A percentile compares a stretch with the other conserved stretches of the same genome.
These are phyloP conservation scores for Chaetura pelagica DNA, from an alignment of 2,113 vertebrate genomes.

Conservation along the genomic window DNA sequence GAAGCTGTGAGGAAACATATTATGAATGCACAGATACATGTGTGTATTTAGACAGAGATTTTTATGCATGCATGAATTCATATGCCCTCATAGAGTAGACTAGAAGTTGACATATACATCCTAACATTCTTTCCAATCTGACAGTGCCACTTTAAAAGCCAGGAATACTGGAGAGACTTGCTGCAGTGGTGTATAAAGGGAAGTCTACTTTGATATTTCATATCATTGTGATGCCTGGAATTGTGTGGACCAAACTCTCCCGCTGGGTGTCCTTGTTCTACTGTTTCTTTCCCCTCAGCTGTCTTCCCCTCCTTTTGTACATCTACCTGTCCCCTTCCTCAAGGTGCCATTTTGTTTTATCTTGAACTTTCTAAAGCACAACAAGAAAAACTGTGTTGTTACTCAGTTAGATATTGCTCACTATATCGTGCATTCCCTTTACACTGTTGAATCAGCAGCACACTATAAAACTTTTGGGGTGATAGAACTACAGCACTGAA, in stretches of 20 bases:
- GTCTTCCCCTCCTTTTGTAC: slow-evolving; percentile 49
- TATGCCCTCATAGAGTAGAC: not conserved
- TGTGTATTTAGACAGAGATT: not conserved
- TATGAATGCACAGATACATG: not conserved
- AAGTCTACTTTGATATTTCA: slow-evolving; percentile 74
- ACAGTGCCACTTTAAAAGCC: slow-evolving; percentile 42
- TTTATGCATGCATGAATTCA: not conserved
- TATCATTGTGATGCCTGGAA: slow-evolving; percentile 30
- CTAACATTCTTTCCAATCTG: not conserved
- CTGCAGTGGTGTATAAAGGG: not conserved
- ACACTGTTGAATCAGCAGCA: not conserved
- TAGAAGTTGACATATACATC: not conserved
- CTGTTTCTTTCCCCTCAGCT: slow-evolving; percentile 50
- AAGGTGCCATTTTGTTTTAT: slow-evolving; percentile 42
- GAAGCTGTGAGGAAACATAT: not conserved
- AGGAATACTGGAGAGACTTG: slow-evolving; percentile 19
- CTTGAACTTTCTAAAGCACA: slow-evolving; percentile 44
- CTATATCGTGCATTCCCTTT: not conserved
- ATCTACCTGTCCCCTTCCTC: slow-evolving; percentile 42
- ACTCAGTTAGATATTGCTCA: not conserved
- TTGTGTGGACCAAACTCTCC: slow-evolving; percentile 43
- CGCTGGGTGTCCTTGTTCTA: slow-evolving; percentile 65
- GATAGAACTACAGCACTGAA: not conserved
- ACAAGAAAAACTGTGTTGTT: not conserved
- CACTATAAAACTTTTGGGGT: not conserved